phyloP scores from a whole-genome alignment of 2,888 invertebrate genomes.

The Agrilus biguttatus region DNA sequence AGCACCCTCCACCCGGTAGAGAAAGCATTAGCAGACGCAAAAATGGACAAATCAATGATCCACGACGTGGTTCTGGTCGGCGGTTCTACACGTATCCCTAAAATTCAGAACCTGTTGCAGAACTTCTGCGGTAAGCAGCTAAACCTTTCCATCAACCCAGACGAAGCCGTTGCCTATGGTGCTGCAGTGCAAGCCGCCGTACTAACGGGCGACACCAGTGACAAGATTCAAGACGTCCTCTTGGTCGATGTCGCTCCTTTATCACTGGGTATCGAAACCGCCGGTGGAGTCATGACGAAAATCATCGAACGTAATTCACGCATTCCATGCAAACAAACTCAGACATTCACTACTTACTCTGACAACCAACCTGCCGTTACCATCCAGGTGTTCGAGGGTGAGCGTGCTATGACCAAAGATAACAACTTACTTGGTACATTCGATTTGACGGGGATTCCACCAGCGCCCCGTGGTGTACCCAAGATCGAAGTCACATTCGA shows the following conservation, averaged over 20 bases:
- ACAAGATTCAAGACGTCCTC: conserved; percentile 58
- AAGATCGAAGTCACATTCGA: conserved; percentile 60
- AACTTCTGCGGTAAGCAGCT: conserved; percentile 49
- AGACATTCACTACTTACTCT: conserved; percentile 50
- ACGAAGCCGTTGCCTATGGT: conserved; percentile 29
- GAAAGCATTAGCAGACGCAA: conserved; percentile 59
- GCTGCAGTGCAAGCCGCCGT: conserved; percentile 27
- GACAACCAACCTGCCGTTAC: conserved; percentile 52
- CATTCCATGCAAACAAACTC: conserved; percentile 40
- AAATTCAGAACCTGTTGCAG: conserved; percentile 58
- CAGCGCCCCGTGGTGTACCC: conserved; percentile 52
- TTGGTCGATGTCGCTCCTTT: conserved; percentile 54
- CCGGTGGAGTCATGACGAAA: conserved; percentile 64
- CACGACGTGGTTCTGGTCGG: conserved; percentile 73
- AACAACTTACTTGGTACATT: conserved; percentile 55
- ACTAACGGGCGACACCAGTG: conserved; percentile 37
- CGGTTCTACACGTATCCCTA: conserved; percentile 68
- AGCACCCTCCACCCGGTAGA: conserved; percentile 58
- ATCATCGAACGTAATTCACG: conserved; percentile 42
- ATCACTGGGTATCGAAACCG: conserved; percentile 64
- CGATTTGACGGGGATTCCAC: conserved; percentile 54
- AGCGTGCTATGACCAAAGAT: conserved; percentile 69
- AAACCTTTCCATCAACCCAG: conserved; percentile 27
- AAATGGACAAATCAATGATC: conserved; percentile 60
- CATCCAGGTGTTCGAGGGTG: conserved; percentile 51